A percentile compares a stretch with the other conserved stretches of the same genome.
These are phyloP conservation scores for Schizotus pectinicornis DNA, from an alignment of 2,888 invertebrate species.

Conservation along the genomic window DNA sequence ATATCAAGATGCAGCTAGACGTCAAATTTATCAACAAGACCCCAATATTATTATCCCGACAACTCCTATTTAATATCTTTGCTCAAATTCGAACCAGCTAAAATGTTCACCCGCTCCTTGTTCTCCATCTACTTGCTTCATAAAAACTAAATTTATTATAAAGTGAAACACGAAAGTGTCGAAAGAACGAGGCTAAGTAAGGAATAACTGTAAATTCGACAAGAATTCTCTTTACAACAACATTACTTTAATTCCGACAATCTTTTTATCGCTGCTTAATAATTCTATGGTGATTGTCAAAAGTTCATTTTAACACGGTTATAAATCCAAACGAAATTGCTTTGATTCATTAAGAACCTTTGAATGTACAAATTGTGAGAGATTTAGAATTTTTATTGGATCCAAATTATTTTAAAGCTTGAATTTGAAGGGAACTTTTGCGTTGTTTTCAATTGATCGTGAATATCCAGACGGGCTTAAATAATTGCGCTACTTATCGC, in stretches of 20 bases:
- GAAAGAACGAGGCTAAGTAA: neutral
- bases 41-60: neutral
- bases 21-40: conserved; percentile 8
- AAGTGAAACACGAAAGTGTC: neutral
- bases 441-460: no score
- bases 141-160: neutral
- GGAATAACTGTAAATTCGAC: no score
- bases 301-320: neutral
- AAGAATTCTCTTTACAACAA: neutral
- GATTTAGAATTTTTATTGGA: no score
- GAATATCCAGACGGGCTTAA: no score
- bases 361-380: no score
- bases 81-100: neutral
- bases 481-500: no score
- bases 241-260: neutral
- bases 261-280: neutral
- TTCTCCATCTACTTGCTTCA: neutral
- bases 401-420: no score
- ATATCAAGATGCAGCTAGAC: conserved; percentile 4
- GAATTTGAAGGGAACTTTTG: no score
- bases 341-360: no score
- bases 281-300: neutral
- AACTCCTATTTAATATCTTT: conserved; percentile 1
- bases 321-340: neutral
- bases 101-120: neutral